Base-by-base conservation (phyloP, 2,797 vertebrate genomes). In the Psittacula echo region DNA sequence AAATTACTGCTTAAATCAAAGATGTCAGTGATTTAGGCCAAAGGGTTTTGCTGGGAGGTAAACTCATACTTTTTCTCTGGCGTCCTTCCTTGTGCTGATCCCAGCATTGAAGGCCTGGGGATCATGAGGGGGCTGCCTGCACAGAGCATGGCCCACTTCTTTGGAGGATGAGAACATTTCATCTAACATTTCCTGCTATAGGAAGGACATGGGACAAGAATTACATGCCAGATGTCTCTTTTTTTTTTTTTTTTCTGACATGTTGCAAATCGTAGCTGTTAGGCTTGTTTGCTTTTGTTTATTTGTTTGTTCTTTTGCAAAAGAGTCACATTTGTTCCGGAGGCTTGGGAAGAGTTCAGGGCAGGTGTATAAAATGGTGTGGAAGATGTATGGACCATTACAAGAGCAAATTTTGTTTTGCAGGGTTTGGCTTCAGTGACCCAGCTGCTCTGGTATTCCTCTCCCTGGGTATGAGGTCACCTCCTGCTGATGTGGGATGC, bases 1-100 rank as follows among this genome's bases (percentile, higher is more conserved):
- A 97, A 95, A 95, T 97, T 96, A 96, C 96, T 92, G 95, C 84
- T 96, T 96, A 95, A 97, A 94, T 96, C 94, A 96, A 94, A 96
- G 94, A 96, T 96, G 94, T 96, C 94, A 95, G 96, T 90, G 95
- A 97, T 96, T 91, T 94, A 93, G 95, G 94, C 94, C 96, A 97
- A 97, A 96, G 85, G 89, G 94, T 89, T 96, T 94, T 95, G 91
- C 95, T 94, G 87, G 95, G 89, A 96, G 95, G 95, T 93, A 96
- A 94, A 88, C 94, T 96, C 95, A 84, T 94, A 90, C 85, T 96
- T 93, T 93, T 93, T 84, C 64, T 94, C 93, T 96, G 95, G 96
- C 87, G 0, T 61, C 71, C 19, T 96, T 94, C 76, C 91, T 95
- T 73, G n/a, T 78, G 76, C 94, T 94, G 92, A 96, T 93, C 95